phyloP scores from a whole-genome alignment of 92 coral and sea anemone species.

The Epizoanthus ramosus region DNA sequence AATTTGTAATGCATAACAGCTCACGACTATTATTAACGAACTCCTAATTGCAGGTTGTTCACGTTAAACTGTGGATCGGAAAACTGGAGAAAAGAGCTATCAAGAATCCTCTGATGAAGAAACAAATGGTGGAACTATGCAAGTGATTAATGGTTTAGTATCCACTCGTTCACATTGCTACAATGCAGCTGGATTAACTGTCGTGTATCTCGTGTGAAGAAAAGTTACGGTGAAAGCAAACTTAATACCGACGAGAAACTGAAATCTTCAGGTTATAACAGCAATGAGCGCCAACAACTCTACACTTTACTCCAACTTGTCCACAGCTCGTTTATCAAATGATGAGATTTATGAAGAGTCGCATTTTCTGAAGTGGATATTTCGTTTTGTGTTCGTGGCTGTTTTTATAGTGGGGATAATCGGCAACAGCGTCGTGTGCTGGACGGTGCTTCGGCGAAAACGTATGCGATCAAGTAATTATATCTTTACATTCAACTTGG shows the following conservation, averaged over 20 bases:
- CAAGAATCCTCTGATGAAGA: neutral
- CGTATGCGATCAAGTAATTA: conserved; percentile 91
- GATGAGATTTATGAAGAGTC: conserved; percentile 64
- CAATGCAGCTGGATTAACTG: neutral
- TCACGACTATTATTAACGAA: neutral
- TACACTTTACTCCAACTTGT: neutral
- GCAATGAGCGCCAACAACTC: conserved; percentile 15
- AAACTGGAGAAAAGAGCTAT: neutral
- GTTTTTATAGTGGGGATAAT: conserved; percentile 84
- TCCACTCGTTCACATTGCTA: neutral
- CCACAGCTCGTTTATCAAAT: neutral
- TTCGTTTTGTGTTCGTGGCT: conserved; percentile 78
- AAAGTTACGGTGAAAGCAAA: neutral
- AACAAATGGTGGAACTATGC: neutral
- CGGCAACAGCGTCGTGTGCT: conserved; percentile 87
- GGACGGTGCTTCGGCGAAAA: conserved; percentile 84
- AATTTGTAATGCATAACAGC: conserved; percentile 5
- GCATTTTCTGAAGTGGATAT: conserved; percentile 75
- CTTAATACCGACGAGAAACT: neutral
- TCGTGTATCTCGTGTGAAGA: too few relatives aligned
- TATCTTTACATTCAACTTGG: conserved; percentile 91
- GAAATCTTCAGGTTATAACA: neutral
- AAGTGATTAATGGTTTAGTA: neutral
- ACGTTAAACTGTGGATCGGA: neutral
- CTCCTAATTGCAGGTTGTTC: conserved; percentile 24